Percentiles rank a stretch among this genome's conserved stretches.
These are phyloP conservation scores for Dendrocincla fuliginosa DNA, from an alignment of 2,797 vertebrate species.

Conservation along the genomic window DNA sequence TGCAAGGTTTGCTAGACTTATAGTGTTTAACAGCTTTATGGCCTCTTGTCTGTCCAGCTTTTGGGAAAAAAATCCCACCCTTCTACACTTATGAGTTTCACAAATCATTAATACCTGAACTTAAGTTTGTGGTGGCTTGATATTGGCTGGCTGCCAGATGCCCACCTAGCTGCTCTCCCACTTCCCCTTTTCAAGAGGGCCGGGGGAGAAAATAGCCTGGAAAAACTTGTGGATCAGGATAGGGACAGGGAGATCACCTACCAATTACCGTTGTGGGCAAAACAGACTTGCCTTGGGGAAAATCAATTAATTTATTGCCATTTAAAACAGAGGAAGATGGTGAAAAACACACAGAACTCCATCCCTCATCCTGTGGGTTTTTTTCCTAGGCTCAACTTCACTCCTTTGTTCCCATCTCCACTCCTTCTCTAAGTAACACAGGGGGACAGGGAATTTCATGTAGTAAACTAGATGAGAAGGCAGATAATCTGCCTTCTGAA, in stretches of 20 bases:
- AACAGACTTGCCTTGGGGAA: neutral
- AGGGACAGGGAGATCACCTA: neutral
- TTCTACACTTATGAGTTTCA: rapidly evolving
- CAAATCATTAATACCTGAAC: neutral
- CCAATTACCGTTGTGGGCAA: neutral
- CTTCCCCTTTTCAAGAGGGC: neutral
- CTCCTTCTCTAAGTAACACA: neutral
- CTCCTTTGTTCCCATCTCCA: neutral
- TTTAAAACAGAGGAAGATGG: neutral
- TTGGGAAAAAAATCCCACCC: rapidly evolving
- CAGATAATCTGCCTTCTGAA: neutral
- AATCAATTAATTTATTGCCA: neutral
- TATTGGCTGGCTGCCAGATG: neutral
- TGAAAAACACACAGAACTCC: neutral
- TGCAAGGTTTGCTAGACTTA: neutral
- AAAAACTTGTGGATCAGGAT: neutral
- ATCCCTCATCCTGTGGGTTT: rapidly evolving
- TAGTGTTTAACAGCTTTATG: neutral
- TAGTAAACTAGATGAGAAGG: neutral
- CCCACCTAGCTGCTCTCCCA: neutral
- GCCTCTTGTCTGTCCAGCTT: neutral
- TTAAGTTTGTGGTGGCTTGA: neutral
- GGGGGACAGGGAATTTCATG: neutral
- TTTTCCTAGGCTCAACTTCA: neutral
- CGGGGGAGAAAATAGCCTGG: neutral